These are phyloP conservation scores for Seriola rivoliana DNA, from an alignment of 2,113 vertebrate genomes.

Conservation along the genomic window DNA sequence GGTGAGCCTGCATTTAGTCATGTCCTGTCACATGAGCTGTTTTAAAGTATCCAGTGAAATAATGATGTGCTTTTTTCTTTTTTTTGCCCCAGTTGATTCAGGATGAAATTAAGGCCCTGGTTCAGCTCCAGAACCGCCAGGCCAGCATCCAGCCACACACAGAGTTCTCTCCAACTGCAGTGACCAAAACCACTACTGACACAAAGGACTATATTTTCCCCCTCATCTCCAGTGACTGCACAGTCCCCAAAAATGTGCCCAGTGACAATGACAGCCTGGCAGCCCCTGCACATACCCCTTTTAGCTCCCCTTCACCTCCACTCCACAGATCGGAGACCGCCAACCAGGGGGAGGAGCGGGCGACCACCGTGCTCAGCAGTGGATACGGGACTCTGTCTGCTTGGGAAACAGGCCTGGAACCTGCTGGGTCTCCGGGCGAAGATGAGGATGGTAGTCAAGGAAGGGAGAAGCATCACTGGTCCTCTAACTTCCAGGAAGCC, in stretches of 20 bases:
- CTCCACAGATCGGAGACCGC: constrained; percentile 67
- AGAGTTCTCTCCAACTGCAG: constrained; percentile 46
- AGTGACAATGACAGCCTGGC: constrained; percentile 51
- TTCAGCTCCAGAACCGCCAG: constrained; percentile 87
- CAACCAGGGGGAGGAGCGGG: constrained; percentile 69
- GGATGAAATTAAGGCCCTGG: constrained; percentile 93
- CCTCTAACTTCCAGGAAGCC: constrained; percentile 46
- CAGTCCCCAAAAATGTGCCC: constrained; percentile 24
- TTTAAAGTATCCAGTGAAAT: background rate
- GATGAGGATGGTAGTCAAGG: constrained; percentile 15
- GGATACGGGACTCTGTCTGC: constrained; percentile 90
- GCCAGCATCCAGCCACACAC: constrained; percentile 61
- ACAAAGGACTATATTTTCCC: constrained; percentile 50
- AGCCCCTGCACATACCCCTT: constrained; percentile 68
- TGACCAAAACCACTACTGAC: constrained; percentile 69
- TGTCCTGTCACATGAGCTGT: background rate
- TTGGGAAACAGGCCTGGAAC: constrained; percentile 76
- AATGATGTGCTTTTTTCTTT: background rate
- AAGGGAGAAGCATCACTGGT: constrained; percentile 49
- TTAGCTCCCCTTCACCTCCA: constrained; percentile 73
- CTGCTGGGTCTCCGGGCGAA: constrained; percentile 27
- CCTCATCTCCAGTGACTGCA: constrained; percentile 38
- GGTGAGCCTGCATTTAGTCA: constrained; percentile 65
- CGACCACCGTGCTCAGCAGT: constrained; percentile 85
- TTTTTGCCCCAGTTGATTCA: constrained; percentile 89